Evolutionary conservation across 2,888 invertebrate genomes (phyloP).

Genomic region (Oasisia sp.): DNA sequence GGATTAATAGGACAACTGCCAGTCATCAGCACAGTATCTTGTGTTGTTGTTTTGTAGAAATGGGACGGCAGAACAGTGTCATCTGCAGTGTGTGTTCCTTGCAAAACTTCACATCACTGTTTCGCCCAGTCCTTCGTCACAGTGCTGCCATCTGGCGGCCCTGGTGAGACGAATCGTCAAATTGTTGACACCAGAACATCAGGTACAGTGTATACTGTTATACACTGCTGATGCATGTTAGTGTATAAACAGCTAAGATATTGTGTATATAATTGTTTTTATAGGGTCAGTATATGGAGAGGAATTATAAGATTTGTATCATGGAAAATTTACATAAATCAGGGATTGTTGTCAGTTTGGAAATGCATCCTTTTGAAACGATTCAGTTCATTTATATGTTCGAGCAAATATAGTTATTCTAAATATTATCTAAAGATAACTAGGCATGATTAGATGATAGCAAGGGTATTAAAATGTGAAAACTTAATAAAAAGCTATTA

Average conservation of each 20-base stretch:
- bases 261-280: not conserved
- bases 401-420: too few species aligned
- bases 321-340: not conserved
- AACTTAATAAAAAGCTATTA: too few species aligned
- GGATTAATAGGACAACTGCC: too few species aligned
- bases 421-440: too few species aligned
- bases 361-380: too few species aligned
- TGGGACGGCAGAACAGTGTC: constrained; percentile 53
- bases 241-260: not conserved
- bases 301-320: not conserved
- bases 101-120: constrained; percentile 41
- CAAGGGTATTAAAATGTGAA: too few species aligned
- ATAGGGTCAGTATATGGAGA: not conserved
- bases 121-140: constrained; percentile 26
- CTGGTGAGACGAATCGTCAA: constrained; percentile 50
- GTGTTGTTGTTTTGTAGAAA: constrained; percentile 44
- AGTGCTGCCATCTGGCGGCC: constrained; percentile 41
- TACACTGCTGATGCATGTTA: not conserved
- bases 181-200: constrained; percentile 56
- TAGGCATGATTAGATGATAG: too few species aligned
- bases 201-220: constrained; percentile 43
- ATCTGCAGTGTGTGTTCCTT: constrained; percentile 47
- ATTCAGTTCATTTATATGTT: too few species aligned
- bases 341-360: too few species aligned
- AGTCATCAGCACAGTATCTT: not conserved